These are phyloP conservation scores for Globodera rostochiensis DNA, from an alignment of 1,140 invertebrate genomes.

Conservation along the genomic window DNA sequence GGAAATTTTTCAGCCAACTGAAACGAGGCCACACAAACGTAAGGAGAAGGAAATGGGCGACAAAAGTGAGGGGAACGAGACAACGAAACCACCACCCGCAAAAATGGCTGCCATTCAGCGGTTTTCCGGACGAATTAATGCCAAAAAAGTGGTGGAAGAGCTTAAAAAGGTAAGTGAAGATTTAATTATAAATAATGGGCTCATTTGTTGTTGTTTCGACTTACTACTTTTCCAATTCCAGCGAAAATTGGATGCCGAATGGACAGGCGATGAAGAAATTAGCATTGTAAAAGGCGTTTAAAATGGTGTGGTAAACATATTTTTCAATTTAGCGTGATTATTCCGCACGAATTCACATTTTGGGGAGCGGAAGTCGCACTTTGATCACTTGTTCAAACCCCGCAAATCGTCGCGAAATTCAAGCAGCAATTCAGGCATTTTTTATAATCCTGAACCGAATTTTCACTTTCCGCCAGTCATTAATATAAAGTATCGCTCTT, in stretches of 20 bases:
- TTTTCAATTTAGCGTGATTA: background rate
- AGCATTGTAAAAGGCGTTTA: background rate
- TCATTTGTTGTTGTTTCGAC: too few species aligned
- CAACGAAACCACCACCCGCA: background rate
- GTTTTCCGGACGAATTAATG: slow-evolving; percentile 21
- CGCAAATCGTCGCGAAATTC: slow-evolving; percentile 19
- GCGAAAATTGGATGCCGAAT: slow-evolving; percentile 7
- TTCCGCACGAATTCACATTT: slow-evolving; percentile 19
- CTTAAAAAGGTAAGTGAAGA: slow-evolving; percentile 14
- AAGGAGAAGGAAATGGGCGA: slow-evolving; percentile 8
- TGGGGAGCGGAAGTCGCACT: slow-evolving; percentile 11
- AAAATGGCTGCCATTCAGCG: slow-evolving; percentile 3
- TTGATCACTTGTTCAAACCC: slow-evolving; percentile 20
- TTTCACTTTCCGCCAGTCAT: too few species aligned
- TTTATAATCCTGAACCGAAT: background rate
- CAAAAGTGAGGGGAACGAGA: slow-evolving; percentile 2
- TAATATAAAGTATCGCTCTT: too few species aligned
- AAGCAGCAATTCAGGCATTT: background rate
- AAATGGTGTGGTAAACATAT: too few species aligned
- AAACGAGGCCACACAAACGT: background rate
- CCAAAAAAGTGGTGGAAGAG: background rate
- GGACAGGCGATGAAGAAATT: slow-evolving; percentile 9
- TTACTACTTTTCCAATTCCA: background rate
- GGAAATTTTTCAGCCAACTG: background rate
- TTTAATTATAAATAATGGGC: background rate